Conservation (phyloP, 2,797 vertebrate species). For the Malurus splendens region DNA sequence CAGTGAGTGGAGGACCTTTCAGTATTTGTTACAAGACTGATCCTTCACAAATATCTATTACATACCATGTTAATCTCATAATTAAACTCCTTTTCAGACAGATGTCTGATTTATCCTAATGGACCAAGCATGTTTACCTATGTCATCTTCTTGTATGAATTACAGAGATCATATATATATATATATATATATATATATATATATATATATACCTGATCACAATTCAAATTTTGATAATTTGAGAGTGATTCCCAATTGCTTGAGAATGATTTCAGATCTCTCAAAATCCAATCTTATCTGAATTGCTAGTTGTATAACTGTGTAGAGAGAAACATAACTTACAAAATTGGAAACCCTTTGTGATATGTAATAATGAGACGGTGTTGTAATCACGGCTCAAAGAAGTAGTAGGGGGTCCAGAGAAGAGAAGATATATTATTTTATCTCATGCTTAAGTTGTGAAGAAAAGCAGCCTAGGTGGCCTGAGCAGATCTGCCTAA, state of each 20-base stretch:
- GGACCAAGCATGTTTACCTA: neutral
- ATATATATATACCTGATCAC: neutral
- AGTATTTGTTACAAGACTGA: neutral
- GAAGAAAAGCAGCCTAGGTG: constrained; percentile 35
- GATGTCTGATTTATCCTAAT: neutral
- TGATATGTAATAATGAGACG: neutral
- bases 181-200: neutral
- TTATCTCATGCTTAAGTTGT: neutral
- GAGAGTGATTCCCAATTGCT: neutral
- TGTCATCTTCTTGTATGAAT: neutral
- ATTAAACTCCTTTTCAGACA: neutral
- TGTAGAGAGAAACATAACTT: neutral
- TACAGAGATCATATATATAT: neutral
- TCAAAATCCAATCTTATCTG: neutral
- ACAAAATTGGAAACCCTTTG: neutral
- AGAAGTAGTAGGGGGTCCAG: neutral
- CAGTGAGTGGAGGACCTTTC: neutral
- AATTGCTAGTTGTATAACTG: neutral
- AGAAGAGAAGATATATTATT: neutral
- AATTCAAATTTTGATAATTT: neutral
- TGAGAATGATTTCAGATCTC: neutral
- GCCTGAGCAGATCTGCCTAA: neutral
- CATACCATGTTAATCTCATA: neutral
- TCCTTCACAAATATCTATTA: neutral
- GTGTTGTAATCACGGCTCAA: neutral